These are phyloP conservation scores for Fundulus diaphanus DNA, from an alignment of 2,797 vertebrate genomes.

Conservation along the genomic window DNA sequence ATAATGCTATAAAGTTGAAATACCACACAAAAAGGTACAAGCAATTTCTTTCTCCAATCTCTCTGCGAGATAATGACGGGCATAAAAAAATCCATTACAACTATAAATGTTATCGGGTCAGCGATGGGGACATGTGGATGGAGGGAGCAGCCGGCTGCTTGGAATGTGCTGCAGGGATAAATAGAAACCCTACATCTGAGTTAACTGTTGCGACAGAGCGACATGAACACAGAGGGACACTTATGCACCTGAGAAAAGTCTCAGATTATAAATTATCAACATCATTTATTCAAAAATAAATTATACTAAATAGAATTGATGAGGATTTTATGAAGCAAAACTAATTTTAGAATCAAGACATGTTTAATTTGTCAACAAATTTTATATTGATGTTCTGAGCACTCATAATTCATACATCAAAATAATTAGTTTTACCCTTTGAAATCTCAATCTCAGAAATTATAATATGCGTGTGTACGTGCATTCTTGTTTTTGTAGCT, in stretches of 20 bases:
- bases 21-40: conserved; percentile 83
- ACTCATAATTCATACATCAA: no score
- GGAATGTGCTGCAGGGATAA: conserved; percentile 61
- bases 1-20: conserved; percentile 88
- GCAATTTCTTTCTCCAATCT: conserved; percentile 80
- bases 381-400: no score
- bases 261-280: not conserved
- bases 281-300: not conserved
- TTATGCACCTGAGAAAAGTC: conserved; percentile 26
- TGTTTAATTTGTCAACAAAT: no score
- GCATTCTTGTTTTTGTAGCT: no score
- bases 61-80: conserved; percentile 83
- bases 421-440: no score
- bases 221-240: conserved; percentile 32
- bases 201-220: conserved; percentile 51
- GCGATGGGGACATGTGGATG: conserved; percentile 74
- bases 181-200: conserved; percentile 56
- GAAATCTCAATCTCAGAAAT: no score
- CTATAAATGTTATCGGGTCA: conserved; percentile 89
- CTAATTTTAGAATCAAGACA: no score
- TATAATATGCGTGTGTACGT: no score
- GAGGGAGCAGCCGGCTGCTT: conserved; percentile 60
- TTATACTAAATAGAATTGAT: not conserved
- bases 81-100: conserved; percentile 89
- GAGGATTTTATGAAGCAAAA: no score